Conservation (phyloP, 2,888 invertebrate genomes). For the Gandaritis pyraliata region DNA sequence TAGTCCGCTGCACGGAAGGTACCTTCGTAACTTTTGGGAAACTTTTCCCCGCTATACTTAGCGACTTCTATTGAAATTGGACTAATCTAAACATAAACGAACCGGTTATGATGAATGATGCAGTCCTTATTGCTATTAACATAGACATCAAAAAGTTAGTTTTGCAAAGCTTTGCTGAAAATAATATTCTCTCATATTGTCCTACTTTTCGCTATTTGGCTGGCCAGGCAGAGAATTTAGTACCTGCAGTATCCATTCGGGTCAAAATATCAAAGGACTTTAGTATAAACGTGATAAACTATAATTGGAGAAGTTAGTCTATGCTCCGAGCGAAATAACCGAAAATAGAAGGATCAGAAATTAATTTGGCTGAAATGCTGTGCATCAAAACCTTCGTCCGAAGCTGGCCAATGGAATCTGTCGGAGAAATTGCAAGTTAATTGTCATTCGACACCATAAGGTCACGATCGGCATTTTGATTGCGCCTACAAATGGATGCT, state of each 20-base stretch:
- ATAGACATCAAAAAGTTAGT: neutral
- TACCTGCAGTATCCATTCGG: too few relatives aligned
- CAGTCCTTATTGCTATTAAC: neutral
- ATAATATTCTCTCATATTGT: neutral
- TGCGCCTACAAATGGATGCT: conserved; percentile 54
- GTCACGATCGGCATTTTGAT: conserved; percentile 51
- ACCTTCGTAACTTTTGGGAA: conserved; percentile 24
- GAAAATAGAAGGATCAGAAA: conserved; percentile 13
- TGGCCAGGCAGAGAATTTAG: too few relatives aligned
- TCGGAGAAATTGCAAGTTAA: conserved; percentile 40
- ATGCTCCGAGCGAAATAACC: neutral
- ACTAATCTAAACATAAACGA: neutral
- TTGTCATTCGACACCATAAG: conserved; percentile 45
- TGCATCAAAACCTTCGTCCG: conserved; percentile 17
- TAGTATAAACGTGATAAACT: conserved; percentile 2
- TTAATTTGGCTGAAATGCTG: conserved; percentile 19
- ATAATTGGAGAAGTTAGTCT: conserved; percentile 9
- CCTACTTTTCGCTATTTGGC: too few relatives aligned
- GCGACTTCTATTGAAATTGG: neutral
- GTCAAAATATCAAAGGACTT: neutral
- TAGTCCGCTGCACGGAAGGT: conserved; percentile 52
- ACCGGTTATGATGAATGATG: neutral
- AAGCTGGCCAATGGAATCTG: conserved; percentile 25
- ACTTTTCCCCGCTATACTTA: conserved; percentile 20
- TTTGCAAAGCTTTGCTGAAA: neutral